These are phyloP conservation scores for Sphaeridia pumilis DNA, from an alignment of 2,888 invertebrate species.

Conservation along the genomic window DNA sequence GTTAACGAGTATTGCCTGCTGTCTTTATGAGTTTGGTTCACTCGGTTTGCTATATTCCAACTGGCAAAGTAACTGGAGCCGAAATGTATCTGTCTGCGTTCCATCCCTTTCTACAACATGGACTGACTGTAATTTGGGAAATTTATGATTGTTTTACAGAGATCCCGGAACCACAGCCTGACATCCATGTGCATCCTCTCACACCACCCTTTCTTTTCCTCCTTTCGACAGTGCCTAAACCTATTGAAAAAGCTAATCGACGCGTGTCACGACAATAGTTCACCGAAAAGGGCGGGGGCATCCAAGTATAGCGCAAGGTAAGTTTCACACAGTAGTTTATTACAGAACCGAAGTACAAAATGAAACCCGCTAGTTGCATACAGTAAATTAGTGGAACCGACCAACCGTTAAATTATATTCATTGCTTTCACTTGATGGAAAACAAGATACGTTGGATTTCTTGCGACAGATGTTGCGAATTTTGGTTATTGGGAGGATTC, in stretches of 20 bases:
- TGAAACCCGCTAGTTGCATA: too few relatives aligned
- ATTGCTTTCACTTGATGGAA: too few relatives aligned
- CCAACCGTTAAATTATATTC: too few relatives aligned
- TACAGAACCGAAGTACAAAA: too few relatives aligned
- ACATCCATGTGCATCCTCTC: conserved; percentile 95
- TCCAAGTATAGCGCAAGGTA: conserved; percentile 76
- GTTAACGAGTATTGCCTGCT: too few relatives aligned
- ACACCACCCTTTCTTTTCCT: conserved; percentile 98
- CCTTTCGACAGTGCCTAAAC: conserved; percentile 94
- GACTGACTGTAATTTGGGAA: not conserved
- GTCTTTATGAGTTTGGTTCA: too few relatives aligned
- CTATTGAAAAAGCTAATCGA: conserved; percentile 91
- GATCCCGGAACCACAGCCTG: conserved; percentile 79
- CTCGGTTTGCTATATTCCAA: too few relatives aligned
- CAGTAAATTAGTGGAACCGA: too few relatives aligned
- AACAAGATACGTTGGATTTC: too few relatives aligned
- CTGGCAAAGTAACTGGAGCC: too few relatives aligned
- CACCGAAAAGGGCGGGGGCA: conserved; percentile 75
- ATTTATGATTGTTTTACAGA: conserved; percentile 45
- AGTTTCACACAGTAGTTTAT: conserved; percentile 36
- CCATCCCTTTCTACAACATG: not conserved
- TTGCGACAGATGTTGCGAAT: too few relatives aligned
- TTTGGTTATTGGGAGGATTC: too few relatives aligned
- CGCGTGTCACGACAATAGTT: conserved; percentile 90
- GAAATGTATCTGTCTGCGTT: not conserved